Evolutionary conservation across 2,797 vertebrate species (phyloP).

Genomic region (Anguilla megastoma): DNA sequence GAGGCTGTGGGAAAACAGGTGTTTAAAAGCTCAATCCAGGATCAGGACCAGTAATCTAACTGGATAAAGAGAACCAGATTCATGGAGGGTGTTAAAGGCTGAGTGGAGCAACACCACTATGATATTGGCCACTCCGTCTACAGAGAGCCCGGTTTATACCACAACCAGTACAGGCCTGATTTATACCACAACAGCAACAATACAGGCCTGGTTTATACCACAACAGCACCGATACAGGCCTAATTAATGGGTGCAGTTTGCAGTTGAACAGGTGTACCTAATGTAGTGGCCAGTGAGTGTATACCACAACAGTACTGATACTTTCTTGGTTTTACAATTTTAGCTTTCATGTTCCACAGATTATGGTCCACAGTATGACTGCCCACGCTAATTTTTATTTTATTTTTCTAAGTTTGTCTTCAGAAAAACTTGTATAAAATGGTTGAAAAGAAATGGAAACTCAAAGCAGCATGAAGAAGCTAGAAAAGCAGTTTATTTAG

Average conservation of each 20-base stretch:
- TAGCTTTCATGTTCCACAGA: background rate
- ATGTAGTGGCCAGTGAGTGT: no score
- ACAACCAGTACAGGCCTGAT: no score
- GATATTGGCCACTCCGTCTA: background rate
- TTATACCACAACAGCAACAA: no score
- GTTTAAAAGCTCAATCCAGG: conserved; percentile 27
- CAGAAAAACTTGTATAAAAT: background rate
- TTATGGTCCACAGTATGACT: background rate
- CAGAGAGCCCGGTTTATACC: background rate
- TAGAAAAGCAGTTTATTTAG: background rate
- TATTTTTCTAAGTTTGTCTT: background rate
- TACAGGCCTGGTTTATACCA: no score
- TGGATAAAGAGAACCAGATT: conserved; percentile 19
- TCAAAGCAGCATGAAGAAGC: background rate
- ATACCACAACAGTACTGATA: no score
- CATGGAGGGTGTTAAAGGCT: background rate
- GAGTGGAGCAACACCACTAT: background rate
- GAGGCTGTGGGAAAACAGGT: conserved; percentile 17
- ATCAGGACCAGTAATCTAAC: conserved; percentile 28
- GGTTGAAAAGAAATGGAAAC: background rate
- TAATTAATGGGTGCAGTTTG: no score
- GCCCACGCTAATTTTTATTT: background rate
- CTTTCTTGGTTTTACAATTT: background rate
- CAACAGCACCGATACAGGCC: no score
- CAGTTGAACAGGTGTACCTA: no score